Conservation (phyloP, 2,113 vertebrate species). For the Struthio camelus region DNA sequence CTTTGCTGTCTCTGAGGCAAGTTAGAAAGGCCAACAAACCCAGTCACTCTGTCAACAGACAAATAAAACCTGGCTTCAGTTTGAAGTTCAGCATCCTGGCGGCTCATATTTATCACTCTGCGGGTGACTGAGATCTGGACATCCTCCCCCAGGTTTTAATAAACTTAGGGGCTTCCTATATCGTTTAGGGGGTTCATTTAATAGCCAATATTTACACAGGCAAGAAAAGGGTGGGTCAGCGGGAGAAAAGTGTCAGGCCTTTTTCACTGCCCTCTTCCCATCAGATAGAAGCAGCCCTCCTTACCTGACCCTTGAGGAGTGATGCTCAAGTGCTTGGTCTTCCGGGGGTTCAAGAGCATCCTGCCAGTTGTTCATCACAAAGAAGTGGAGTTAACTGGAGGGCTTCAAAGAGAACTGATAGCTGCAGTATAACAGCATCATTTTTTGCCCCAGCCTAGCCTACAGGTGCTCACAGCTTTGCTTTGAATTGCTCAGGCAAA, state of each 20-base stretch:
- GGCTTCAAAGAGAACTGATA: background rate
- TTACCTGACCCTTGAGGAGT: background rate
- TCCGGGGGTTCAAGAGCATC: background rate
- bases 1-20: conserved; percentile 10
- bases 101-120: background rate
- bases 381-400: background rate
- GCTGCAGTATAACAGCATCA: background rate
- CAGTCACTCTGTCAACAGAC: conserved; percentile 1
- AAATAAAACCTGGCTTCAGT: conserved; percentile 32
- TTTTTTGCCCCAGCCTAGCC: background rate
- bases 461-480: background rate
- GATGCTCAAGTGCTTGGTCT: background rate
- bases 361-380: background rate
- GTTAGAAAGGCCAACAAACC: conserved; percentile 40
- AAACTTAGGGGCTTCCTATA: background rate
- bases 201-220: background rate
- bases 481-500: background rate
- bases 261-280: background rate
- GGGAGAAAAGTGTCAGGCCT: background rate
- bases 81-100: conserved; percentile 16
- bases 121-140: background rate
- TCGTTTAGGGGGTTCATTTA: background rate
- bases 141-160: background rate
- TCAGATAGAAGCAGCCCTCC: background rate
- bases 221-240: background rate